phyloP scores from a whole-genome alignment of 2,113 vertebrate species.

The Brachypodius melanocephalos region DNA sequence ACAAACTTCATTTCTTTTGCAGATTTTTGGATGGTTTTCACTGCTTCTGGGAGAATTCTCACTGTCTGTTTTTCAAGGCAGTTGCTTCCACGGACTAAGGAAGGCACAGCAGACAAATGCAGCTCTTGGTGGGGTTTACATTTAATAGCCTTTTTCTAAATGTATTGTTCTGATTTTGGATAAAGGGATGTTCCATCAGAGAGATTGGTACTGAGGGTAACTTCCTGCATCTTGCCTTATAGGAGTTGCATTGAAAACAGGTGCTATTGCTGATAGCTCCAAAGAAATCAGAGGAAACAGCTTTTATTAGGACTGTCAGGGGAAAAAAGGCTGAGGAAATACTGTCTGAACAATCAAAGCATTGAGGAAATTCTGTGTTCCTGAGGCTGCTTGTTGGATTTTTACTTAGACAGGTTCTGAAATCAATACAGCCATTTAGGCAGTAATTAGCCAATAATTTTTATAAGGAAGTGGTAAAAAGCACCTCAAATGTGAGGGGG shows the following conservation, averaged over 20 bases:
- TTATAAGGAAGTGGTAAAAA: neutral
- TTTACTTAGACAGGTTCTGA: neutral
- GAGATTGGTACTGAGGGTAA: neutral
- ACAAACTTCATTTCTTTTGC: neutral
- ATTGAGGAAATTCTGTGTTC: neutral
- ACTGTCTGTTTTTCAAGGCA: neutral
- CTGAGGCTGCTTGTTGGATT: neutral
- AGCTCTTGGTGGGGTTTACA: neutral
- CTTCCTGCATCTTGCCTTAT: neutral
- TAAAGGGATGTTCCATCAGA: neutral
- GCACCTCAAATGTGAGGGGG: neutral
- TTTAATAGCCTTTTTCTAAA: neutral
- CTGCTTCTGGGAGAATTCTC: neutral
- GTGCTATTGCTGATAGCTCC: neutral
- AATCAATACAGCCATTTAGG: slow-evolving; percentile 5
- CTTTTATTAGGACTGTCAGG: neutral
- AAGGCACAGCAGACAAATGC: neutral
- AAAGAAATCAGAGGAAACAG: neutral
- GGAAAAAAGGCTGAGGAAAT: neutral
- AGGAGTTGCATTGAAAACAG: neutral
- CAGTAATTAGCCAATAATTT: slow-evolving; percentile 20
- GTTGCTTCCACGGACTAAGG: neutral
- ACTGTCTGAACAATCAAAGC: neutral
- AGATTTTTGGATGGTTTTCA: neutral
- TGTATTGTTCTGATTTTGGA: neutral